phyloP scores from a whole-genome alignment of 2,797 vertebrate species.

The Clarias pachynema region DNA sequence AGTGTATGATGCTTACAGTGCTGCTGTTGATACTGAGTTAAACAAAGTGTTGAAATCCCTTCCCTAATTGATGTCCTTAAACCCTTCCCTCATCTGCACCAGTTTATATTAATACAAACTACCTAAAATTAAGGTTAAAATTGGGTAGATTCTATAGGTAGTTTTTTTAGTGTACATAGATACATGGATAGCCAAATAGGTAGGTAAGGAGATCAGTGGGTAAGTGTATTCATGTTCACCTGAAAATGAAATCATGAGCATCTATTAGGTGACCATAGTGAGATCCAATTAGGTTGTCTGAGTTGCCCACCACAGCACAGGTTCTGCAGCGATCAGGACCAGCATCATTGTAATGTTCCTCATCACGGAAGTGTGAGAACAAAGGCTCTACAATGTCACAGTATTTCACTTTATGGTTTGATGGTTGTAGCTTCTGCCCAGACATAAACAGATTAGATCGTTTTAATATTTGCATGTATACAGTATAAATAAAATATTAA shows the following conservation, averaged over 20 bases:
- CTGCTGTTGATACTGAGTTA: no score
- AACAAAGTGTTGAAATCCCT: no score
- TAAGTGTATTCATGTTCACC: slow-evolving; percentile 56
- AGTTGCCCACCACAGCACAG: slow-evolving; percentile 80
- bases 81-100: no score
- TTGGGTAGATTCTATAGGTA: no score
- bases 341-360: slow-evolving; percentile 56
- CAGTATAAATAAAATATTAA: background rate
- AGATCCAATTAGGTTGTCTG: slow-evolving; percentile 69
- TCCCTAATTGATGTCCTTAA: no score
- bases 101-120: no score
- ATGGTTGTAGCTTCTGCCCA: slow-evolving; percentile 33
- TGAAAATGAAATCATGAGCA: slow-evolving; percentile 65
- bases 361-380: slow-evolving; percentile 69
- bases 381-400: slow-evolving; percentile 63
- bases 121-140: no score
- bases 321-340: slow-evolving; percentile 63
- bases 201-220: background rate
- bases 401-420: background rate
- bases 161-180: background rate
- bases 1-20: no score
- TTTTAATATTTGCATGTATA: background rate
- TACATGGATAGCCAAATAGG: background rate
- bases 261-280: slow-evolving; percentile 67
- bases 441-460: background rate